Base-by-base conservation (phyloP, 2,888 invertebrate genomes). In the Steinernema scapterisci region DNA sequence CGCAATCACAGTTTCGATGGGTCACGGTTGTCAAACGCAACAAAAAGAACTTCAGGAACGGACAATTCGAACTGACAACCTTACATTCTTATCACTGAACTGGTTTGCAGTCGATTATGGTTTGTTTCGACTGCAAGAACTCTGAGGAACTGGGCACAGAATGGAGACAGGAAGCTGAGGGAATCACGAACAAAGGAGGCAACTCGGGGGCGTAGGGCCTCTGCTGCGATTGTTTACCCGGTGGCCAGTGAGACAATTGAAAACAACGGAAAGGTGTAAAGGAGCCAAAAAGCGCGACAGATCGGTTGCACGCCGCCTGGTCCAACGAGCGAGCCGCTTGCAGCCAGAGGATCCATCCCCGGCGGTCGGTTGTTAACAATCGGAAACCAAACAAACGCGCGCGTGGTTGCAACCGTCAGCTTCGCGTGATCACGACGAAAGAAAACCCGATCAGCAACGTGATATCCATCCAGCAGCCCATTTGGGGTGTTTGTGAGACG, bases 251-350 rank as follows among this genome's bases (percentile, higher is more conserved):
- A 38, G 2, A 63, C 63, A 31, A 63, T 31, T 31, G 27, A 63
- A 63, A 63, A 63, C 63, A 63, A 63, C 27, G 63, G 27, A 48
- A 16, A 63, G 1, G 63, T 63, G 63, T 63, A 63, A 63, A 63
- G 16, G 63, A 9, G 16, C 3, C 13, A 31, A 63, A 38, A 31
- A 63, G 63, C 38, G 52, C 21, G 52, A 21, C 21, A 21, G 2
- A n/a, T 9, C 52, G 52, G 38, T 38, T 9, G 38, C 38, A 38
- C 38, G 38, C 38, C 9, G 3, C 38, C 38, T 38, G 9, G 38
- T 38, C 38, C 38, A 38, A 38, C 38, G 3, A 38, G 9, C 9
- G 5, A 38, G 3, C 9, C 3, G 38, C 38, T 38, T 3, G 38
- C 38, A 38, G 9, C 38, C 38, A 38, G 38, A 3, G 38, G 38